A percentile compares a stretch with the other conserved stretches of the same genome.
phyloP scores from a whole-genome alignment of 1,140 invertebrate genomes.

The Fopius arisanus region DNA sequence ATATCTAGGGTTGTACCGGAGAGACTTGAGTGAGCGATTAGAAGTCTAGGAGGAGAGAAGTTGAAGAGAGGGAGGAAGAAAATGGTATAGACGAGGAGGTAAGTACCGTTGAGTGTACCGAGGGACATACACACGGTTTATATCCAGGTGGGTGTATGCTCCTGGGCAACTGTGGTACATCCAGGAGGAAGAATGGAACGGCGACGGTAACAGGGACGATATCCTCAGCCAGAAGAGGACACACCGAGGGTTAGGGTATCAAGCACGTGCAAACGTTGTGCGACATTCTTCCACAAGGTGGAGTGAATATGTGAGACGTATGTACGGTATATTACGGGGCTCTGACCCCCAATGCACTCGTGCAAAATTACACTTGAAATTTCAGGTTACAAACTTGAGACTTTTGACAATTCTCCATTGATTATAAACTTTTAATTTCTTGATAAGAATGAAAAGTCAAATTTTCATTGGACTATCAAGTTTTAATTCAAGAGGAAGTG shows the following conservation, averaged over 20 bases:
- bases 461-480: no score
- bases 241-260: not conserved
- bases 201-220: not conserved
- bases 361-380: no score
- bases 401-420: no score
- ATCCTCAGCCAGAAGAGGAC: not conserved
- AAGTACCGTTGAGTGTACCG: conserved; percentile 19
- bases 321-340: not conserved
- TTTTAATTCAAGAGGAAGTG: no score
- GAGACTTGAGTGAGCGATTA: conserved; percentile 5
- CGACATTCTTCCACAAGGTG: conserved; percentile 11
- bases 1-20: conserved; percentile 2
- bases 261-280: conserved; percentile 13
- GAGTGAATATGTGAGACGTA: not conserved
- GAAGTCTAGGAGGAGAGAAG: conserved; percentile 10
- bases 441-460: no score
- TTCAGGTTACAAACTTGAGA: no score
- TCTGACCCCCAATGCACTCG: no score
- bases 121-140: conserved; percentile 17
- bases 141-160: conserved; percentile 9
- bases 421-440: no score
- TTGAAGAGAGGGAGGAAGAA: not conserved
- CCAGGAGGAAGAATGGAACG: not conserved
- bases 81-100: not conserved
- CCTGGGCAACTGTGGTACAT: not conserved